Evolutionary conservation across 2,797 vertebrate species (phyloP).

Genomic region (Pantherophis alleghaniensis): DNA sequence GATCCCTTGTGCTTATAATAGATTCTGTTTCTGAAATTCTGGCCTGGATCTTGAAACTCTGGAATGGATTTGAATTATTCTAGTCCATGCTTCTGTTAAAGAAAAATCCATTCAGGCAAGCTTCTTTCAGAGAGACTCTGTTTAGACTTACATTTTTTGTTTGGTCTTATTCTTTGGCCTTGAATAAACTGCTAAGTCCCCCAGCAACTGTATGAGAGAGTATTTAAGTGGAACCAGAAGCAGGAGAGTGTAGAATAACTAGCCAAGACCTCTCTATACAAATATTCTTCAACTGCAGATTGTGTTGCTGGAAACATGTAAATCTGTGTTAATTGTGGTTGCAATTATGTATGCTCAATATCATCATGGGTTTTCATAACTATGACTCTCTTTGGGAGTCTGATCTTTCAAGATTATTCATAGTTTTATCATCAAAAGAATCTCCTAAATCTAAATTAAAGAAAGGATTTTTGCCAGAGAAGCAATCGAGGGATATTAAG

Average conservation of each 20-base stretch:
- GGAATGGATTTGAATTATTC: neutral
- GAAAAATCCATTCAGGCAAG: neutral
- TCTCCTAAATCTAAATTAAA: conserved; percentile 4
- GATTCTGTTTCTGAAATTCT: neutral
- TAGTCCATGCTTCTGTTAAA: neutral
- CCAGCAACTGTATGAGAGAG: neutral
- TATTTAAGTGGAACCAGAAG: neutral
- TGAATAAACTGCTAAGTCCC: neutral
- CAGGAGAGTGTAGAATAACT: neutral
- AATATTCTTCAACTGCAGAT: neutral
- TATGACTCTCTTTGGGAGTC: neutral
- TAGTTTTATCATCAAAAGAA: neutral
- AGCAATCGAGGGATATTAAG: conserved; percentile 2
- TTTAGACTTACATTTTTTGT: neutral
- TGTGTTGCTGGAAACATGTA: neutral
- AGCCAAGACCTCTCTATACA: neutral
- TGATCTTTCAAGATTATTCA: conserved; percentile 8
- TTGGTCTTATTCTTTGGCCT: neutral
- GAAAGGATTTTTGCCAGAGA: neutral
- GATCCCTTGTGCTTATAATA: neutral
- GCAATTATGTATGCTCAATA: accelerated
- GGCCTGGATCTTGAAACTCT: neutral
- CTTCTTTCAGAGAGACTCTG: neutral
- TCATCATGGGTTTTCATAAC: neutral
- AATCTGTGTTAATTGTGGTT: neutral